Percentiles rank a stretch among this genome's conserved stretches.
phyloP scores from a whole-genome alignment of 2,888 invertebrate species.

The Zaprionus obscuricornis region DNA sequence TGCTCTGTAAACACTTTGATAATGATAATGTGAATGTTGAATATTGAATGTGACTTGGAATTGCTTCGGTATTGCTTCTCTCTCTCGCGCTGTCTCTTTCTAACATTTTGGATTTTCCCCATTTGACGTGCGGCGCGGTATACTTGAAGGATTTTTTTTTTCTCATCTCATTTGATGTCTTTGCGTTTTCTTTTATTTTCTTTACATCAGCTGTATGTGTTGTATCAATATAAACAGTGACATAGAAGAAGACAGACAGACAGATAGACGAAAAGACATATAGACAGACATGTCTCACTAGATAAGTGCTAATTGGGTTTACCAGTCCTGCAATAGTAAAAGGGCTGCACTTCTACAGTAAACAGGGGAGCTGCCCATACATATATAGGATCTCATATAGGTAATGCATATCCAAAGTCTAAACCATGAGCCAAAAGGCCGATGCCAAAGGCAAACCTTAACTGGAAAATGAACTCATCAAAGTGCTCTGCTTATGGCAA shows the following conservation, averaged over 20 bases:
- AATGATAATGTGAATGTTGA: slow-evolving; percentile 66
- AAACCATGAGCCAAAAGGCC: no score
- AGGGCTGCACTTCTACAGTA: slow-evolving; percentile 64
- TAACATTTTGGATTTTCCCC: slow-evolving; percentile 35
- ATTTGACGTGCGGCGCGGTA: slow-evolving; percentile 58
- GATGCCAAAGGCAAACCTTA: no score
- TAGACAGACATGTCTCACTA: slow-evolving; percentile 58
- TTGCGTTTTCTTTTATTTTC: not conserved
- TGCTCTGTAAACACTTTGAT: slow-evolving; percentile 62
- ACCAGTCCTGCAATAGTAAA: no score
- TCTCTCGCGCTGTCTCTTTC: slow-evolving; percentile 18
- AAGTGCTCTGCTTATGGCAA: slow-evolving; percentile 39
- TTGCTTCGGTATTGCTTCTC: slow-evolving; percentile 50
- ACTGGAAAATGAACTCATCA: slow-evolving; percentile 63
- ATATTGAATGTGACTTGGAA: slow-evolving; percentile 37
- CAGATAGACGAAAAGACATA: slow-evolving; percentile 30
- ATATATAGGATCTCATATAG: not conserved
- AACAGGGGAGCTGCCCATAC: slow-evolving; percentile 50
- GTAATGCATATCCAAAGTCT: no score
- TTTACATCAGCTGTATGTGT: slow-evolving; percentile 26
- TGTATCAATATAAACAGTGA: slow-evolving; percentile 54
- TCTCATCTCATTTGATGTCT: not conserved
- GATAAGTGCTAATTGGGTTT: slow-evolving; percentile 73
- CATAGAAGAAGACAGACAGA: slow-evolving; percentile 7
- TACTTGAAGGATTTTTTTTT: slow-evolving; percentile 55